Base-by-base conservation (phyloP, 2,797 vertebrate species). In the Rhinogobio ventralis region DNA sequence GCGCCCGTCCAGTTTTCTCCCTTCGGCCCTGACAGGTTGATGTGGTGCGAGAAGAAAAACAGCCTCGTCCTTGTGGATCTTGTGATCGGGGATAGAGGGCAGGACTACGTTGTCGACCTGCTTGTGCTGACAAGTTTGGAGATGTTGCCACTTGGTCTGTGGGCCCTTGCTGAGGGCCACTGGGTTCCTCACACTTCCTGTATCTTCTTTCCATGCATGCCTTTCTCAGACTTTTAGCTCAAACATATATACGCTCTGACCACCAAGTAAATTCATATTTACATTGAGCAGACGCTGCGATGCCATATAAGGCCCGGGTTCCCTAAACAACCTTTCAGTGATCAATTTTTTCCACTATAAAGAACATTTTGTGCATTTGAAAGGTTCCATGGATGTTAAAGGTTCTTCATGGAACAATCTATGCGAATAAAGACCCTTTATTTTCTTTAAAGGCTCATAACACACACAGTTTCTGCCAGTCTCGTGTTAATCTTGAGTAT, bases 81-180 rank as follows among this genome's bases (percentile, higher is more conserved):
- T 92, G 94, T 92, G 90, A 92, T 93, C 90, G 89, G 89, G 93
- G 87, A 88, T 85, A 92, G 92, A 95, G 94, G 93, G 94, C 94
- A 95, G 94, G 94, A 93, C 93, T 89, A 89, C 75, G 91, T 81
- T 91, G 93, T 93, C 94, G 91, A 92, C 93, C 92, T 90, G 92
- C 90, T 88, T 88, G 91, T 90, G 91, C 92, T 95, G 93, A 94
- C 93, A 95, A 92, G 93, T 95, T 93, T 94, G 91, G 93, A 95
- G 93, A 94, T 94, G 94, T 94, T 92, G 93, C 90, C 79, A 89
- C 90, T 92, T 77, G 73, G 82, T 94, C 91, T 91, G 89, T 91
- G 93, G 91, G 91, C 87, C 92, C 81, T 84, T 77, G 86, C 85
- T 86, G 85, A 89, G 87, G 85, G 77, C 86, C 88, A 86, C 84